Conservation (phyloP, 2,888 invertebrate species). For the Brachycybe producta region DNA sequence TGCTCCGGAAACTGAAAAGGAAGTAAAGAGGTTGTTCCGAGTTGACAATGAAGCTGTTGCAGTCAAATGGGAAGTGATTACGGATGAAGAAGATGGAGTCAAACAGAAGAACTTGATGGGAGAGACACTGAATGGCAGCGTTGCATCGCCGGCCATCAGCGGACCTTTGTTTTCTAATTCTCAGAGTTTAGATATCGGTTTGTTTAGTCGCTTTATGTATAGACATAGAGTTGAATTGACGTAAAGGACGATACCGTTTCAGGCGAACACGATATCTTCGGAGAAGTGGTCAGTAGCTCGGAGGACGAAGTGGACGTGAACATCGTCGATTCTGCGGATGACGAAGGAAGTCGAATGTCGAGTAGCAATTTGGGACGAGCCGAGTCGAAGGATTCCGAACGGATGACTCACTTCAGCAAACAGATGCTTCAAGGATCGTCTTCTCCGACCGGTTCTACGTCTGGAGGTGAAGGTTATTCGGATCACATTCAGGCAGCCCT, state of each 20-base stretch:
- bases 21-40: slow-evolving; percentile 80
- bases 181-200: slow-evolving; percentile 19
- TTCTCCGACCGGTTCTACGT: background rate
- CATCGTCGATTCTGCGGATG: slow-evolving; percentile 63
- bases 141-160: slow-evolving; percentile 16
- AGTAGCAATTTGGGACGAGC: slow-evolving; percentile 38
- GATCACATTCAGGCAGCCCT: slow-evolving; percentile 27
- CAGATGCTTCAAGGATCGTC: slow-evolving; percentile 40
- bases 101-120: slow-evolving; percentile 18
- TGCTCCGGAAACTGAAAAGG: slow-evolving; percentile 95
- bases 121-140: slow-evolving; percentile 15
- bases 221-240: background rate
- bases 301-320: slow-evolving; percentile 59
- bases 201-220: background rate
- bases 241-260: slow-evolving; percentile 21
- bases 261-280: slow-evolving; percentile 76
- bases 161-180: slow-evolving; percentile 18
- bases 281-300: slow-evolving; percentile 81
- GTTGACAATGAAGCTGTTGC: slow-evolving; percentile 84
- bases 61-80: slow-evolving; percentile 76
- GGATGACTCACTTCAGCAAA: slow-evolving; percentile 48
- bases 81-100: slow-evolving; percentile 60
- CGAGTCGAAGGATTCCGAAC: slow-evolving; percentile 16
- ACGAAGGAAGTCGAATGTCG: slow-evolving; percentile 46
- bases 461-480: background rate